Evolutionary conservation across 2,888 invertebrate species (phyloP).

Genomic region (Diadromus collaris): DNA sequence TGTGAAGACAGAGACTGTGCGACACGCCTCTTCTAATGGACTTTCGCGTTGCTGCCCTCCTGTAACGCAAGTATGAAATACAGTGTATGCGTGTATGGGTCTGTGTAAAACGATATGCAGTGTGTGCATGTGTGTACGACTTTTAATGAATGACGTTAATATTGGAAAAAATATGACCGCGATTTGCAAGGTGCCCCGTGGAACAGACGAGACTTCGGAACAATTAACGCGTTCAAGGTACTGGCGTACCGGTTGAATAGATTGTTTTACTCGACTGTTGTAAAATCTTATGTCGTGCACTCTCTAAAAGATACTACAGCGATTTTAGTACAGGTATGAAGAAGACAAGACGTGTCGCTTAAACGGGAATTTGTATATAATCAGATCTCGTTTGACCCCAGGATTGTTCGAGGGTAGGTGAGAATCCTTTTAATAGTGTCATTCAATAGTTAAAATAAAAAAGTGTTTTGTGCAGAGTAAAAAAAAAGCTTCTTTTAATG

Average conservation of each 20-base stretch:
- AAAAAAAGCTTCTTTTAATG: slow-evolving; percentile 2
- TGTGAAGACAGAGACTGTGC: slow-evolving; percentile 22
- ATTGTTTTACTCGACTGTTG: slow-evolving; percentile 50
- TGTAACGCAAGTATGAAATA: background rate
- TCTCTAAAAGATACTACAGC: slow-evolving; percentile 33
- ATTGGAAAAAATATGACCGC: slow-evolving; percentile 35
- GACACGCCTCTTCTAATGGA: slow-evolving; percentile 42
- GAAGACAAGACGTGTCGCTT: background rate
- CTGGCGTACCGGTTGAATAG: slow-evolving; percentile 35
- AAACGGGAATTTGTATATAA: background rate
- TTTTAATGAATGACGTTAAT: slow-evolving; percentile 42
- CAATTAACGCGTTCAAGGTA: slow-evolving; percentile 48
- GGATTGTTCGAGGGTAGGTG: background rate
- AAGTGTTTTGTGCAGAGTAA: background rate
- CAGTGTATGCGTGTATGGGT: background rate
- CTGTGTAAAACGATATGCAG: slow-evolving; percentile 1
- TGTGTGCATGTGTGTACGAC: slow-evolving; percentile 16
- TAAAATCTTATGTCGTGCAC: slow-evolving; percentile 46
- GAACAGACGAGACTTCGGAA: slow-evolving; percentile 13
- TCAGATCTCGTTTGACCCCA: background rate
- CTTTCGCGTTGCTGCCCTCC: slow-evolving; percentile 1
- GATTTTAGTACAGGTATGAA: background rate
- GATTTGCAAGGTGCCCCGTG: slow-evolving; percentile 26
- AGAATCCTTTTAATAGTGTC: background rate
- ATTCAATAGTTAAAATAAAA: background rate